A percentile compares a stretch with the other conserved stretches of the same genome.
These are phyloP conservation scores for Elysia chlorotica DNA, from an alignment of 1,140 invertebrate species.

Conservation along the genomic window DNA sequence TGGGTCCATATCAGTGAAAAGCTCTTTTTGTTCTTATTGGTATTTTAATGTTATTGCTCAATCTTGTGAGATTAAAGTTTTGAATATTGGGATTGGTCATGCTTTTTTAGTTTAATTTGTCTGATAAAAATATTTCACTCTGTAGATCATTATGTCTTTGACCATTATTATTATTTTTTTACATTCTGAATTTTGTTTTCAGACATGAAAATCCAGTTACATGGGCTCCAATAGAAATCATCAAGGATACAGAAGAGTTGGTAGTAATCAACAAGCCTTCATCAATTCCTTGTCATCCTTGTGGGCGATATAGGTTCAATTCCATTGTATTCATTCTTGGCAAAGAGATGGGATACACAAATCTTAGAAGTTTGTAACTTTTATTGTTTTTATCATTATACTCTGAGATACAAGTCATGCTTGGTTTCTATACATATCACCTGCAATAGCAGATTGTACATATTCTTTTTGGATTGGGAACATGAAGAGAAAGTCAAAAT, in stretches of 20 bases:
- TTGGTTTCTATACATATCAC: neutral
- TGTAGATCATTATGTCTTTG: neutral
- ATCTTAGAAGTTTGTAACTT: conserved; percentile 80
- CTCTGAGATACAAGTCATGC: neutral
- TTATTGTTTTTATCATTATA: neutral
- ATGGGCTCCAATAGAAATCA: conserved; percentile 89
- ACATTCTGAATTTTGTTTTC: conserved; percentile 64
- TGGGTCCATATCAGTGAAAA: neutral
- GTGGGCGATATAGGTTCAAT: conserved; percentile 94
- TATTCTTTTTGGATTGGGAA: neutral
- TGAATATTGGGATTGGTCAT: too few species aligned
- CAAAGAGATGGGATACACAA: conserved; percentile 93
- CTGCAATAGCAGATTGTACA: neutral
- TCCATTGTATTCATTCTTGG: conserved; percentile 94
- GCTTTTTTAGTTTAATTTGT: neutral
- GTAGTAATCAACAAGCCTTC: conserved; percentile 99
- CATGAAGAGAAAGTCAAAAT: too few species aligned
- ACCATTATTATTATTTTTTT: neutral
- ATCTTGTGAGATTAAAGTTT: too few species aligned
- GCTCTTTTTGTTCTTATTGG: neutral
- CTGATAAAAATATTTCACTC: neutral
- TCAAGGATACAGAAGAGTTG: conserved; percentile 96
- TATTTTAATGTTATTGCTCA: neutral
- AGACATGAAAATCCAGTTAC: conserved; percentile 98
- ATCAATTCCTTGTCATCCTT: conserved; percentile 98